Evolutionary conservation across 2,797 vertebrate genomes (phyloP), one percentile per base, ranked within the genome.

Genomic region (Mionectes olivaceus): DNA sequence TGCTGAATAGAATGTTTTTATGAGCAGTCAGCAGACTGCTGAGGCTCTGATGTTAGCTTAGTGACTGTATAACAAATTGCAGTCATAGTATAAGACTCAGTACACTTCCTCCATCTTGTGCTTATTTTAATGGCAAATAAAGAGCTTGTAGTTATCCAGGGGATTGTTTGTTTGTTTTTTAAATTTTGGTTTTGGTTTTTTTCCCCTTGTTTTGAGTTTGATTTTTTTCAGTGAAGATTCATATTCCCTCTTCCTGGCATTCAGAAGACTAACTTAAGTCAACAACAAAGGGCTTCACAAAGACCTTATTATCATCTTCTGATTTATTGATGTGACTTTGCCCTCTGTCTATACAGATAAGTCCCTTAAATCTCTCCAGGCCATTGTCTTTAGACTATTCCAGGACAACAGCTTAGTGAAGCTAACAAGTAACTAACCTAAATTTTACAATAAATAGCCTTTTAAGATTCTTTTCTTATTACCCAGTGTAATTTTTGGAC

Each of bases 1-100:
- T 89, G 71, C 53, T 90, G 68, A 94, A 77, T 9, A 60, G 41
- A 70, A 87, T 41, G 49, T 33, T 90, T 95, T 64, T 83, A 60
- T 53, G 70, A 94, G 75, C 67, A 87, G 56, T 74, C 52, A 59
- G 74, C 78, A 92, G 83, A 61, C 35, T 70, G 64, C 32, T 47
- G 76, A 71, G 43, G 17, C 25, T 87, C 59, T 53, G 56, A 35
- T 73, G 52, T 78, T 80, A 89, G 43, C 35, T 47, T 60, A 81
- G 78, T 50, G 56, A 92, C 52, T 2, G 0, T 87, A 46, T 68
- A 56, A 92, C 9, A 77, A 80, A 84, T 59, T 64, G 13, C 21
- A 39, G 47, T 52, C 43, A 47, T 46, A 59, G 53, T 41, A 32
- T 52, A 43, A 73, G 64, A 77, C 39, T 61, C 37, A 11, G 19